Conservation (phyloP, 1,140 invertebrate species). For the Drosophila tsacasi region DNA sequence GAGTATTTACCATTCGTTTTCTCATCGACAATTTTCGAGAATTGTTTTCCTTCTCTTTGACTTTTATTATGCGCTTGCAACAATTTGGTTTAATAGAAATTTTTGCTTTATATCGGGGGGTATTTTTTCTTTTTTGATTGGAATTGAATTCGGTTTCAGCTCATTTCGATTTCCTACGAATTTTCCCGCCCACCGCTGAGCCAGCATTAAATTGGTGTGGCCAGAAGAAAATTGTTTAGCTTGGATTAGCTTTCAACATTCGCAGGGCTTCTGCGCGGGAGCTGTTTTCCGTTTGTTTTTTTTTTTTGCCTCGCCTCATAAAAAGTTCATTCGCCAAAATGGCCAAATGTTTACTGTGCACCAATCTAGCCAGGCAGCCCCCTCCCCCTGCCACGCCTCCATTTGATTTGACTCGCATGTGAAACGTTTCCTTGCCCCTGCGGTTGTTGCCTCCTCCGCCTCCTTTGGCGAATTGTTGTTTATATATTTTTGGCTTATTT, state of each 20-base stretch:
- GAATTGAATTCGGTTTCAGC: slow-evolving; percentile 63
- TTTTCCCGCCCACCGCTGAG: slow-evolving; percentile 24
- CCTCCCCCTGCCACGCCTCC: slow-evolving; percentile 23
- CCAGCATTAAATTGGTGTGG: slow-evolving; percentile 56
- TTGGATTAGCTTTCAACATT: slow-evolving; percentile 44
- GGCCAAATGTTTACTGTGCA: slow-evolving; percentile 63
- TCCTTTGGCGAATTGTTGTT: slow-evolving; percentile 63
- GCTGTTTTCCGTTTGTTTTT: slow-evolving; percentile 10
- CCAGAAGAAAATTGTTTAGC: slow-evolving; percentile 67
- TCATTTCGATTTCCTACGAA: slow-evolving; percentile 15
- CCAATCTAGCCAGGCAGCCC: slow-evolving; percentile 20
- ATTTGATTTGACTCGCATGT: slow-evolving; percentile 23
- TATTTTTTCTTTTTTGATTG: slow-evolving; percentile 23
- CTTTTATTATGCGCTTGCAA: slow-evolving; percentile 58
- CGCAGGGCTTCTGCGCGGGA: slow-evolving; percentile 15
- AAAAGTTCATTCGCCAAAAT: slow-evolving; percentile 76
- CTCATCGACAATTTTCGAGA: slow-evolving; percentile 1
- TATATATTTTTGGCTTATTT: slow-evolving; percentile 76
- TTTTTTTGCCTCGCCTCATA: slow-evolving; percentile 49
- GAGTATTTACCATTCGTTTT: slow-evolving; percentile 16
- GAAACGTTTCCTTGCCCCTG: slow-evolving; percentile 33
- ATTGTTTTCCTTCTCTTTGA: slow-evolving; percentile 22
- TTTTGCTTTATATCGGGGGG: slow-evolving; percentile 59
- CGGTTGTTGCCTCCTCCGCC: slow-evolving; percentile 39
- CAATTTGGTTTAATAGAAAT: slow-evolving; percentile 65